Conservation (phyloP, 2,113 vertebrate species). For the Brevimyrus niger region DNA sequence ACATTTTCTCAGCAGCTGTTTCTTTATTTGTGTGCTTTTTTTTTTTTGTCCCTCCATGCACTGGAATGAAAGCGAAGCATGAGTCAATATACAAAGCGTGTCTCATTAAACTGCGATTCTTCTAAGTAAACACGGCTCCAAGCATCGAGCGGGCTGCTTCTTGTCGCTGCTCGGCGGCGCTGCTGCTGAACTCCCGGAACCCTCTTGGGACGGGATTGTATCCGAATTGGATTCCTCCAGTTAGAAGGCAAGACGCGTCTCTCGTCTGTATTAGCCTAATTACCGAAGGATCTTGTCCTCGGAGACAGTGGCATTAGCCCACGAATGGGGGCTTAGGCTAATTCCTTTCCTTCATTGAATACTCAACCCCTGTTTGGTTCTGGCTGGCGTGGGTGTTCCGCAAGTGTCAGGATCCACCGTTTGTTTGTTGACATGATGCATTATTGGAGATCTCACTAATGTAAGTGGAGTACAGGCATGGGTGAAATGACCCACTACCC, state of each 20-base stretch:
- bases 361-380: not conserved
- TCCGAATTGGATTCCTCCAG: not conserved
- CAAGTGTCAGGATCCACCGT: not conserved
- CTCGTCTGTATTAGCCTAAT: constrained; percentile 1
- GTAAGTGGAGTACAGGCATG: not conserved
- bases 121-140: not conserved
- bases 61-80: not conserved
- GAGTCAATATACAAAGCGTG: not conserved
- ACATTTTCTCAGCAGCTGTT: not conserved
- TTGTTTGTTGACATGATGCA: not conserved
- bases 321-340: not conserved
- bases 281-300: not conserved
- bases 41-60: not conserved
- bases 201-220: not conserved
- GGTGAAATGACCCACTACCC: not conserved
- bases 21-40: not conserved
- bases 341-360: not conserved
- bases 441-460: not conserved
- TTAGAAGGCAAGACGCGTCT: not conserved
- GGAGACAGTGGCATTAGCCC: not conserved
- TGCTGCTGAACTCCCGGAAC: not conserved
- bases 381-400: not conserved
- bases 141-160: not conserved
- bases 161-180: not conserved
- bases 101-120: not conserved